Conservation (phyloP, 2,888 invertebrate species). For the Ornithoptera alexandrae region DNA sequence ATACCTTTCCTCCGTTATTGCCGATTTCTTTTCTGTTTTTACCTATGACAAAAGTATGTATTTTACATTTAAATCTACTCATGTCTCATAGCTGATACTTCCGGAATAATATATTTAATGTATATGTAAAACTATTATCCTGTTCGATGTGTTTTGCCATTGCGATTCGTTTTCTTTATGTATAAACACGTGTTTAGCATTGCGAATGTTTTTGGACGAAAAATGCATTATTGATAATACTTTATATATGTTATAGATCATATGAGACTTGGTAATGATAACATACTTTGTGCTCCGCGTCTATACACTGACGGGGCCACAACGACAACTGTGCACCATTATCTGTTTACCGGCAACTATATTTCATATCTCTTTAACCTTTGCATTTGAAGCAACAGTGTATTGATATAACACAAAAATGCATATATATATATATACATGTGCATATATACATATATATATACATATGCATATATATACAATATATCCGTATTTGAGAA, state of each 20-base stretch:
- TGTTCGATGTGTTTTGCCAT: neutral
- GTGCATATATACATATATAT: too few relatives aligned
- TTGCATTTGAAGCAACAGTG: neutral
- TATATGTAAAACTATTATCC: neutral
- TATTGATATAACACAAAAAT: neutral
- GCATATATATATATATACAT: neutral
- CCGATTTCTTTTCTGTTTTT: neutral
- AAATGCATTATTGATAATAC: neutral
- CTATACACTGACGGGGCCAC: conserved; percentile 3
- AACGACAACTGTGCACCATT: conserved; percentile 11
- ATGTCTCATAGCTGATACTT: neutral
- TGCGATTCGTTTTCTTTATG: conserved; percentile 8
- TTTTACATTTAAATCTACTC: conserved; percentile 7
- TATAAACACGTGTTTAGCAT: conserved; percentile 16
- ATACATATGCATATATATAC: too few relatives aligned
- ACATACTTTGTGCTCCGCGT: conserved; percentile 6
- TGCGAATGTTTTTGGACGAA: conserved; percentile 21
- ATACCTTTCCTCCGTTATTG: conserved; percentile 1
- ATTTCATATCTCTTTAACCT: neutral
- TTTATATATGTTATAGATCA: neutral
- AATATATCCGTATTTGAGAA: neutral
- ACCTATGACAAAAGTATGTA: neutral
- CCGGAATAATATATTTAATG: neutral
- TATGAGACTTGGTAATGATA: neutral
- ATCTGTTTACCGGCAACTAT: conserved; percentile 6